Evolutionary conservation across 2,888 invertebrate genomes (phyloP).

Genomic region (Thymelicus sylvestris): DNA sequence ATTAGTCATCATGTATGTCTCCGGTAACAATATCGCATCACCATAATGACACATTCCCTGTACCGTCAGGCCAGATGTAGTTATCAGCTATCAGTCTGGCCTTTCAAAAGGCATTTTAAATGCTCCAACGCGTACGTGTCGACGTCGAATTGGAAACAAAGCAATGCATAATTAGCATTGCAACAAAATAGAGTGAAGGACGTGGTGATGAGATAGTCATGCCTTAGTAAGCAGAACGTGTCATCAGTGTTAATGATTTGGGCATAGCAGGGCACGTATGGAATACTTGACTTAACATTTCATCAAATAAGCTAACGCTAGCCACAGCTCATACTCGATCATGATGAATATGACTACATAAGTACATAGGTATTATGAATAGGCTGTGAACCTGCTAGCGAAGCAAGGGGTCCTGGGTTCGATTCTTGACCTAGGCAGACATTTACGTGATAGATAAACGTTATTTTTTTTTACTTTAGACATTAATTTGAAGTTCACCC

Average conservation of each 20-base stretch:
- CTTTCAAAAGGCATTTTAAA: constrained; percentile 1
- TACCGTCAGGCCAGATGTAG: not conserved
- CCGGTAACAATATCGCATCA: constrained; percentile 1
- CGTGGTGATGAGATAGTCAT: constrained; percentile 23
- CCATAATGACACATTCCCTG: constrained; percentile 2
- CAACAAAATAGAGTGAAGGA: constrained; percentile 29
- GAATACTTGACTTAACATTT: not conserved
- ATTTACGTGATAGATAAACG: too few relatives aligned
- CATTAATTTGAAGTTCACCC: too few relatives aligned
- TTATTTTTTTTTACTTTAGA: too few relatives aligned
- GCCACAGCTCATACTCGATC: not conserved
- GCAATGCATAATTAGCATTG: constrained; percentile 29
- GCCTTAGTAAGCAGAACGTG: constrained; percentile 46
- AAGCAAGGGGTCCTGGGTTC: too few relatives aligned
- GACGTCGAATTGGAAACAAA: constrained; percentile 26
- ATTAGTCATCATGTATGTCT: constrained; percentile 4
- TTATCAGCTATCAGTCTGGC: not conserved
- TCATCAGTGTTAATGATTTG: constrained; percentile 52
- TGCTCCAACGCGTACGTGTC: constrained; percentile 11
- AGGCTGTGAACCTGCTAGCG: too few relatives aligned
- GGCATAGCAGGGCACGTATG: constrained; percentile 43
- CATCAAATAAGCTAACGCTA: not conserved
- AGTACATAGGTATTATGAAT: too few relatives aligned
- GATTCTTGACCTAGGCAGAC: too few relatives aligned
- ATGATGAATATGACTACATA: not conserved